Conservation (phyloP, 2,113 vertebrate genomes). For the Cyrtonyx montezumae region DNA sequence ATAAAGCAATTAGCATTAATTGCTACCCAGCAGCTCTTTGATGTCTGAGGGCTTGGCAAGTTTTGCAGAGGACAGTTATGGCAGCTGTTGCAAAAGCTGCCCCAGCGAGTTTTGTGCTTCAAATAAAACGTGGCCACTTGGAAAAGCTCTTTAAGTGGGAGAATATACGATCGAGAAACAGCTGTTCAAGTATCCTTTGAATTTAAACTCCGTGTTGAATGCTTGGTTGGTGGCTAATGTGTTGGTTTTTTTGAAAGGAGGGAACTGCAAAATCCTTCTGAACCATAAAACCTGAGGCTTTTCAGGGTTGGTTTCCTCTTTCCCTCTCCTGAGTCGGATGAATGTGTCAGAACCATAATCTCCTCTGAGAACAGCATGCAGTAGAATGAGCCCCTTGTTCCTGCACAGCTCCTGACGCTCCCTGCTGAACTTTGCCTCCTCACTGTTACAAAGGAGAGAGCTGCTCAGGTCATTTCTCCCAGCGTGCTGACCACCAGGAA, state of each 20-base stretch:
- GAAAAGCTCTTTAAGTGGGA: not conserved
- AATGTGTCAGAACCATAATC: not conserved
- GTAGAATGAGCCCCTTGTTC: slow-evolving; percentile 24
- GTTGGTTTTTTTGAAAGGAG: not conserved
- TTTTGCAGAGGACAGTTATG: slow-evolving; percentile 2
- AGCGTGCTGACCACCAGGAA: rapidly evolving
- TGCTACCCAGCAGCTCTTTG: slow-evolving; percentile 3
- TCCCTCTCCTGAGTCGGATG: not conserved
- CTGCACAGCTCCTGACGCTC: not conserved
- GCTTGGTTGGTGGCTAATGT: not conserved
- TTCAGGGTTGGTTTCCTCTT: not conserved
- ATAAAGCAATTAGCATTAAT: slow-evolving; percentile 51
- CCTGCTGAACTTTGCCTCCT: not conserved
- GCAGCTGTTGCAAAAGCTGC: not conserved
- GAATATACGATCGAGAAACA: rapidly evolving
- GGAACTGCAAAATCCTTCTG: not conserved
- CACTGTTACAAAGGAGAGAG: not conserved
- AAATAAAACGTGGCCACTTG: not conserved
- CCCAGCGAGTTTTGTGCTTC: not conserved
- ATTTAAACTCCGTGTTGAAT: rapidly evolving
- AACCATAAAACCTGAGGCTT: not conserved
- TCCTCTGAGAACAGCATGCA: not conserved
- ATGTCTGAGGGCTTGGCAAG: not conserved
- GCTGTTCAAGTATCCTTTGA: not conserved
- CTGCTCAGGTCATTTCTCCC: not conserved